Evolutionary conservation across 1,140 invertebrate genomes (phyloP).

Genomic region (Drosophila busckii): DNA sequence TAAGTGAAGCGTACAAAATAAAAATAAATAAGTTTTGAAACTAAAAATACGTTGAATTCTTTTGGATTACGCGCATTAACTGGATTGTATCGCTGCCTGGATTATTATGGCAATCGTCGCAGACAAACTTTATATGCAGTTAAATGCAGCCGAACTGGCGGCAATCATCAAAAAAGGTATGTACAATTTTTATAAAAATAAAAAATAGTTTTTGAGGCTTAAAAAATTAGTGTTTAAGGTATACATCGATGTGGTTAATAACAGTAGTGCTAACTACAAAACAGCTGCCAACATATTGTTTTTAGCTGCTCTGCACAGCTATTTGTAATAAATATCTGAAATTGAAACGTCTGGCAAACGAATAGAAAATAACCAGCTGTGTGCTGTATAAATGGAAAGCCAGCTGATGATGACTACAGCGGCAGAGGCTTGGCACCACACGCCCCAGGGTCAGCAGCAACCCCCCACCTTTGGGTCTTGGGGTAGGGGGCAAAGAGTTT

Average conservation of each 20-base stretch:
- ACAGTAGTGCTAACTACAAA: slow-evolving; percentile 15
- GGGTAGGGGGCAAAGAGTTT: no score
- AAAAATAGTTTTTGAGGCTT: no score
- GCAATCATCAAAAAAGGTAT: slow-evolving; percentile 77
- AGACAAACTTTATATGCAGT: slow-evolving; percentile 66
- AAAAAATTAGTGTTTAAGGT: slow-evolving; percentile 5
- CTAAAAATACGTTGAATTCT: not conserved
- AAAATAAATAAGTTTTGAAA: slow-evolving; percentile 6
- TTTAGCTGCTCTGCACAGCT: not conserved
- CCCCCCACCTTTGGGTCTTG: no score
- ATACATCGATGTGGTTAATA: slow-evolving; percentile 21
- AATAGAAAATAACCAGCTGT: slow-evolving; percentile 13
- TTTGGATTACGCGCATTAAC: slow-evolving; percentile 58
- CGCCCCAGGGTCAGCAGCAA: no score
- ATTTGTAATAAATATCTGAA: slow-evolving; percentile 18
- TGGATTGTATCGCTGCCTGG: not conserved
- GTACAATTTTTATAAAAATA: slow-evolving; percentile 9
- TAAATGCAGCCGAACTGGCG: slow-evolving; percentile 66
- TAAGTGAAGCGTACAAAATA: no score
- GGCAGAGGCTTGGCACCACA: no score
- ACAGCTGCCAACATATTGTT: slow-evolving; percentile 25
- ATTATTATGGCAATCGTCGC: slow-evolving; percentile 40
- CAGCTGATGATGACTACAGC: slow-evolving; percentile 20
- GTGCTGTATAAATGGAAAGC: slow-evolving; percentile 14
- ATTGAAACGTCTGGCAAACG: slow-evolving; percentile 21